A percentile compares a stretch with the other conserved stretches of the same genome.
Conservation (phyloP, 2,797 vertebrate species). For the Sebastes reedi region DNA sequence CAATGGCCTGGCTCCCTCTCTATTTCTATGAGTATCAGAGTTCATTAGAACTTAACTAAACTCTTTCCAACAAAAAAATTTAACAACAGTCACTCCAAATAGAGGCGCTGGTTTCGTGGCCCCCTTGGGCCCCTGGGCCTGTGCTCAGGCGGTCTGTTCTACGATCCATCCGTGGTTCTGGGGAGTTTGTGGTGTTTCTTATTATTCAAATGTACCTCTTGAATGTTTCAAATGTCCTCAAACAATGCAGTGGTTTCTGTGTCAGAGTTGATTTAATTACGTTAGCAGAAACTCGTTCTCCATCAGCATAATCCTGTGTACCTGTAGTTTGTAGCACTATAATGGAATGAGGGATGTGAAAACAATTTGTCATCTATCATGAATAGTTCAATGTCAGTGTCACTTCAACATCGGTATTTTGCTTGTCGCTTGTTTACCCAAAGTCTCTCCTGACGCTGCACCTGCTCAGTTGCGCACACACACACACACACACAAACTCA, state of each 20-base stretch:
- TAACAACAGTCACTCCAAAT: no score
- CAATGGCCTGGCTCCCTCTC: background rate
- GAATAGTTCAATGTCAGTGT: slow-evolving; percentile 56
- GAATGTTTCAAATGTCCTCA: slow-evolving; percentile 18
- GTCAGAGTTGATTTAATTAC: slow-evolving; percentile 45
- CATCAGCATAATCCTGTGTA: slow-evolving; percentile 45
- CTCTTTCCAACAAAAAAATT: background rate
- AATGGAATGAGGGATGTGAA: slow-evolving; percentile 48
- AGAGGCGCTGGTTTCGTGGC: background rate
- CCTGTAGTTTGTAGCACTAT: slow-evolving; percentile 21
- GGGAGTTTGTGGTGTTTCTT: background rate
- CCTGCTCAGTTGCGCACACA: background rate
- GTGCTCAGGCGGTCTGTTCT: background rate
- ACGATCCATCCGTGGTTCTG: background rate
- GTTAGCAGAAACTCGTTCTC: slow-evolving; percentile 35
- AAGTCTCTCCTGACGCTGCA: slow-evolving; percentile 56
- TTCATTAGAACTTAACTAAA: background rate
- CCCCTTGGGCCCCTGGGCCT: background rate
- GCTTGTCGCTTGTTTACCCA: slow-evolving; percentile 65
- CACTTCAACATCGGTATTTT: slow-evolving; percentile 60
- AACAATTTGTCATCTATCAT: slow-evolving; percentile 59
- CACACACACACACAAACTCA: slow-evolving; percentile 1
- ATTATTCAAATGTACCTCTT: slow-evolving; percentile 5
- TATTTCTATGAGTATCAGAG: background rate
- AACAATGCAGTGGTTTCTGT: slow-evolving; percentile 29